A percentile compares a stretch with the other conserved stretches of the same genome.
Evolutionary conservation across 2,888 invertebrate genomes (phyloP).

Genomic region (Mythimna vitellina): DNA sequence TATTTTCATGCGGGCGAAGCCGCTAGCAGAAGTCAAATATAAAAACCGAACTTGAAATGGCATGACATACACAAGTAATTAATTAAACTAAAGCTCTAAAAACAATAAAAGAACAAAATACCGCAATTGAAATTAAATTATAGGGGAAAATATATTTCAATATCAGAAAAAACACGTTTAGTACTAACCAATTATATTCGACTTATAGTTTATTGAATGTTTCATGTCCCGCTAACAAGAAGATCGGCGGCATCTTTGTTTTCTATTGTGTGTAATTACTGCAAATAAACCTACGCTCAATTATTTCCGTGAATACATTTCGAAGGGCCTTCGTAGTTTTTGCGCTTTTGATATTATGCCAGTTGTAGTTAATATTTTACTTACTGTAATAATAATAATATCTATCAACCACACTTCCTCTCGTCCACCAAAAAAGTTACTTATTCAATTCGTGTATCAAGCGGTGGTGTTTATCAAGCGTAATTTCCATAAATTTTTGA

Average conservation of each 20-base stretch:
- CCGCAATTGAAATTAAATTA: background rate
- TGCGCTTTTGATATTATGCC: constrained; percentile 1
- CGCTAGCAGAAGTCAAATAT: background rate
- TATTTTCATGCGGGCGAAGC: no score
- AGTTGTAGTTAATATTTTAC: background rate
- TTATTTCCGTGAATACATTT: constrained; percentile 22
- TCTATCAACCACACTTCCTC: no score
- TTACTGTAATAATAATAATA: background rate
- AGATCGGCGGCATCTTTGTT: constrained; percentile 68
- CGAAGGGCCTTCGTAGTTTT: background rate
- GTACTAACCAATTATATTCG: constrained; percentile 22
- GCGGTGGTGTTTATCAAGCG: background rate
- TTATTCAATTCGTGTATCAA: no score
- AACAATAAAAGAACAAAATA: background rate
- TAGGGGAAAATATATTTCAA: background rate
- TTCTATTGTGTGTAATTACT: constrained; percentile 56
- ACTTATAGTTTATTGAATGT: constrained; percentile 17
- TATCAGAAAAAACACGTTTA: background rate
- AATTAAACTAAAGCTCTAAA: background rate
- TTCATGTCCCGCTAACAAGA: constrained; percentile 60
- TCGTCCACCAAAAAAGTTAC: no score
- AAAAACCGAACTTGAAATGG: background rate
- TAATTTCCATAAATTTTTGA: background rate
- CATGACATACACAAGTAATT: background rate
- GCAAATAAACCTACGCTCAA: constrained; percentile 43